Percentiles rank a stretch among this genome's conserved stretches.
phyloP scores from a whole-genome alignment of 2,797 vertebrate genomes.

The Xenopus petersii region DNA sequence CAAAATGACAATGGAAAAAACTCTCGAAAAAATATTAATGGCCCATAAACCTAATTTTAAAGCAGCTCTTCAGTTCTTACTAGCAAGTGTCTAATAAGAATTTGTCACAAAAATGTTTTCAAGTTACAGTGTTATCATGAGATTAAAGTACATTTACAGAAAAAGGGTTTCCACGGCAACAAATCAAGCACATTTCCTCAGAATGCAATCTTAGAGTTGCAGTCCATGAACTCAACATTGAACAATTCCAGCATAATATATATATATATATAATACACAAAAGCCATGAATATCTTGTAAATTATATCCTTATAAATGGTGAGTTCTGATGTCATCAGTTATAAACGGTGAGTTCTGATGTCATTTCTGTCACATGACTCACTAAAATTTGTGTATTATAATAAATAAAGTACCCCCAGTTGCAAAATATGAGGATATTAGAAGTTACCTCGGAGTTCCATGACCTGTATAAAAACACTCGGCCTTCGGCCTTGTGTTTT shows the following conservation, averaged over 20 bases:
- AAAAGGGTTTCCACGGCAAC: conserved; percentile 76
- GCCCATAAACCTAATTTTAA: conserved; percentile 12
- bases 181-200: conserved; percentile 70
- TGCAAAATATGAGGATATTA: no score
- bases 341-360: no score
- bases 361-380: no score
- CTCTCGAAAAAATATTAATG: conserved; percentile 4
- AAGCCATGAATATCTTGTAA: no score
- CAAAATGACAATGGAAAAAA: neutral
- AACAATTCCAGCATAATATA: conserved; percentile 72
- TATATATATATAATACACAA: no score
- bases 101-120: conserved; percentile 38
- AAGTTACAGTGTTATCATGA: conserved; percentile 72
- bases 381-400: no score
- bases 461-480: no score
- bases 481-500: no score
- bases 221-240: conserved; percentile 72
- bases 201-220: conserved; percentile 68
- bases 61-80: conserved; percentile 21
- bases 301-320: no score
- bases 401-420: no score
- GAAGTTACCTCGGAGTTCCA: no score
- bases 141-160: conserved; percentile 76
- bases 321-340: no score
- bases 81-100: conserved; percentile 29